A percentile compares a stretch with the other conserved stretches of the same genome.
phyloP scores from a whole-genome alignment of 2,888 invertebrate genomes.

The Aporophyla lueneburgensis region DNA sequence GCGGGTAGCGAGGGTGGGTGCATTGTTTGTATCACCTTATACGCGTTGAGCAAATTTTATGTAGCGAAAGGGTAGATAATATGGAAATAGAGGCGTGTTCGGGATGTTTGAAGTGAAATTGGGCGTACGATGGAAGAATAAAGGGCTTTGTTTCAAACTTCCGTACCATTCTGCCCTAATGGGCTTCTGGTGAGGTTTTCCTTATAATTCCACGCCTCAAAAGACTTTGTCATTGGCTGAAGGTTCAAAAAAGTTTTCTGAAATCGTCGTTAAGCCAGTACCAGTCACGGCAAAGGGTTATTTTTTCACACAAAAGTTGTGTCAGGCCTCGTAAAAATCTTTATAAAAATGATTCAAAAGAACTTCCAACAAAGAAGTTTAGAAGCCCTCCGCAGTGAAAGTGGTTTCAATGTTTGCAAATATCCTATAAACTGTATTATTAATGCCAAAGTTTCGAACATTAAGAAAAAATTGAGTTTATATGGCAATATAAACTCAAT shows the following conservation, averaged over 20 bases:
- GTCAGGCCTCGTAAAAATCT: conserved; percentile 63
- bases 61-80: conserved; percentile 74
- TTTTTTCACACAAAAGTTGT: conserved; percentile 67
- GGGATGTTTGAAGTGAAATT: conserved; percentile 70
- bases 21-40: conserved; percentile 71
- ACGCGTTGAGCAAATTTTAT: conserved; percentile 71
- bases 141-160: conserved; percentile 61
- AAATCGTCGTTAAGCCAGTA: conserved; percentile 50
- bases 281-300: conserved; percentile 63
- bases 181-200: conserved; percentile 45
- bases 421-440: conserved; percentile 53
- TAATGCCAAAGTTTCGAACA: conserved; percentile 38
- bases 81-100: conserved; percentile 70
- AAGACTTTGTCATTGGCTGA: conserved; percentile 49
- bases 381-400: conserved; percentile 35
- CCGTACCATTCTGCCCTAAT: conserved; percentile 46
- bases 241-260: conserved; percentile 44
- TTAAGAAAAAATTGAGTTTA: conserved; percentile 40
- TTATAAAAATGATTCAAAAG: conserved; percentile 42
- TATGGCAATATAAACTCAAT: too few relatives aligned
- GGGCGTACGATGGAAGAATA: conserved; percentile 65
- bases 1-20: conserved; percentile 71
- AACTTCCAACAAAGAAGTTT: conserved; percentile 60
- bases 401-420: conserved; percentile 53
- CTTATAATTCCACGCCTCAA: conserved; percentile 42